phyloP scores from a whole-genome alignment of 2,888 invertebrate species.

The Ectemnius continuus region DNA sequence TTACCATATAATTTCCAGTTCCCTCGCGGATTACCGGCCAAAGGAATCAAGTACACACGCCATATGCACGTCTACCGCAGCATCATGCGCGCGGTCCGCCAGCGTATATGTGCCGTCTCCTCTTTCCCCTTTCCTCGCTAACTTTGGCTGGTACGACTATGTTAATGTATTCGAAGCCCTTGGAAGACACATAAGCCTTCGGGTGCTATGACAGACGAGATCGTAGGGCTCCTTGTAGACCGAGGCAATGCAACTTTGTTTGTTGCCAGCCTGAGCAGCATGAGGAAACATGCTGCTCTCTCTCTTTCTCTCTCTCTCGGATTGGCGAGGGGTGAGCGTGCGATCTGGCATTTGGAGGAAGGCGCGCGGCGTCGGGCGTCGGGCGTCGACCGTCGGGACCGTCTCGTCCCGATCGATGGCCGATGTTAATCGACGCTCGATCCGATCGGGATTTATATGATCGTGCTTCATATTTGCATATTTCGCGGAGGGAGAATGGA shows the following conservation, averaged over 20 bases:
- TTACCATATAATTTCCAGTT: conserved; percentile 65
- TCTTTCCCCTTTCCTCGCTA: conserved; percentile 20
- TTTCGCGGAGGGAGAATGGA: no score
- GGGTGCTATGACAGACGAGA: conserved; percentile 59
- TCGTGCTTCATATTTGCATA: conserved; percentile 10
- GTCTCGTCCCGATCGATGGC: conserved; percentile 16
- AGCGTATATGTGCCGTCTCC: neutral
- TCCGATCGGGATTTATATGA: neutral
- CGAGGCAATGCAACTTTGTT: conserved; percentile 51
- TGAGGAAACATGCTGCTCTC: no score
- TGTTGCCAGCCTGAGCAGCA: conserved; percentile 34
- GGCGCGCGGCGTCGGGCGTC: conserved; percentile 14
- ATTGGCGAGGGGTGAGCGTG: neutral
- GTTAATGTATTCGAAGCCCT: conserved; percentile 57
- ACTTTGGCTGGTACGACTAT: conserved; percentile 43
- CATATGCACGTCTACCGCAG: conserved; percentile 5
- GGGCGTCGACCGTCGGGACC: conserved; percentile 7
- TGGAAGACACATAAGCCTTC: conserved; percentile 51
- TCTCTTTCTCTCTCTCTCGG: no score
- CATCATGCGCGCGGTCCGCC: no score
- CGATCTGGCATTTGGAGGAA: conserved; percentile 51
- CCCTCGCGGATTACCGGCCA: conserved; percentile 59
- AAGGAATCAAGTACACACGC: conserved; percentile 45
- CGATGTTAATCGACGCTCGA: conserved; percentile 2
- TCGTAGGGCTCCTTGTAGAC: conserved; percentile 54